phyloP scores from a whole-genome alignment of 2,113 vertebrate species.

The Strix aluco region DNA sequence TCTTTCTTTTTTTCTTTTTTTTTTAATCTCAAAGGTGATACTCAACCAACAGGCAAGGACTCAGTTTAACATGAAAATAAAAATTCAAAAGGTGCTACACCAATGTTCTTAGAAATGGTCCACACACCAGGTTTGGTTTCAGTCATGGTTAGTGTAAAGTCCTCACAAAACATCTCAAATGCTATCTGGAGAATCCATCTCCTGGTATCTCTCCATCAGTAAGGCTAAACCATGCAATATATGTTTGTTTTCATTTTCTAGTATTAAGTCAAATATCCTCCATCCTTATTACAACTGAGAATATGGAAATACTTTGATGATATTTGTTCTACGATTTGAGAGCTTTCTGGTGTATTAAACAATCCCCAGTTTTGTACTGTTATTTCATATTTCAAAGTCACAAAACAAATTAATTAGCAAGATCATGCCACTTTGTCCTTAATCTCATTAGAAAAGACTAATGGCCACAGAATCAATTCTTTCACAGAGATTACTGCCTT shows the following conservation, averaged over 20 bases:
- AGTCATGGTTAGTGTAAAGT: background rate
- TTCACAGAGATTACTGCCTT: background rate
- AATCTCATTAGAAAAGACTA: background rate
- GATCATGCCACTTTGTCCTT: background rate
- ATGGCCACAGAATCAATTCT: conserved; percentile 4
- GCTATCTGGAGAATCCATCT: background rate
- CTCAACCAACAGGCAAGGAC: background rate
- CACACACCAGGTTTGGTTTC: background rate
- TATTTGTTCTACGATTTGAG: background rate
- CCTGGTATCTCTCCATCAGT: background rate
- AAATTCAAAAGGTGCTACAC: background rate
- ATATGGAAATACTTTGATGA: background rate
- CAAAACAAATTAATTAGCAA: conserved; percentile 6
- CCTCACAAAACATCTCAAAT: background rate
- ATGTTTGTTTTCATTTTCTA: no score
- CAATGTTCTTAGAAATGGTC: background rate
- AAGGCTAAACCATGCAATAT: background rate
- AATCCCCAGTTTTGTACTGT: background rate
- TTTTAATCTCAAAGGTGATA: background rate
- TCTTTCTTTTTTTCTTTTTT: background rate
- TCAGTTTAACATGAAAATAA: background rate
- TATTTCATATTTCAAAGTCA: background rate
- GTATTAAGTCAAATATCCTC: background rate
- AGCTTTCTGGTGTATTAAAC: background rate
- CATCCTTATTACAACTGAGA: background rate